A percentile compares a stretch with the other conserved stretches of the same genome.
Conservation (phyloP, 1,140 invertebrate genomes). For the Hyles euphorbiae region DNA sequence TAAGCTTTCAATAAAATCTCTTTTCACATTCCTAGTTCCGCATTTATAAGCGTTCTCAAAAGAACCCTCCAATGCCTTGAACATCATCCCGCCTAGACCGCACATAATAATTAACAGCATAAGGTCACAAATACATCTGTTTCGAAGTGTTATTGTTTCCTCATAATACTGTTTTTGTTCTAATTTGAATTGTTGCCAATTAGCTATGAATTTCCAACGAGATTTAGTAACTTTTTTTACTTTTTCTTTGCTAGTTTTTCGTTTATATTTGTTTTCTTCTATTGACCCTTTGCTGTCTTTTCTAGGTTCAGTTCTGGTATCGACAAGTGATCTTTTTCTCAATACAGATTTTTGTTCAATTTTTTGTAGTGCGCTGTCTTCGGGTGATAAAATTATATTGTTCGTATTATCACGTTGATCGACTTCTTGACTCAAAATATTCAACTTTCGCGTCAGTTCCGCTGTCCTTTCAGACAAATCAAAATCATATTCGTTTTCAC, state of each 20-base stretch:
- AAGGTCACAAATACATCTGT: slow-evolving; percentile 81
- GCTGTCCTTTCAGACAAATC: slow-evolving; percentile 67
- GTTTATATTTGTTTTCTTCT: slow-evolving; percentile 31
- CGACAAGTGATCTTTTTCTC: slow-evolving; percentile 46
- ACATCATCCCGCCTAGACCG: slow-evolving; percentile 86
- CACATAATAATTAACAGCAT: slow-evolving; percentile 82
- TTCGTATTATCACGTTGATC: slow-evolving; percentile 41
- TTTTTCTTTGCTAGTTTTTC: slow-evolving; percentile 34
- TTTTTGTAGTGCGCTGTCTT: slow-evolving; percentile 19
- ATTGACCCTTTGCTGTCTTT: slow-evolving; percentile 27
- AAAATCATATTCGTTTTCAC: slow-evolving; percentile 73
- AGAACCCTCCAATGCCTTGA: slow-evolving; percentile 86
- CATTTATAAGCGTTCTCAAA: slow-evolving; percentile 92
- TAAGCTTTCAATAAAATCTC: slow-evolving; percentile 88
- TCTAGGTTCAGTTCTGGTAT: slow-evolving; percentile 23
- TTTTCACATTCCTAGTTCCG: slow-evolving; percentile 88
- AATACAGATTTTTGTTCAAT: slow-evolving; percentile 40
- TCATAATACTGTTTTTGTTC: slow-evolving; percentile 77
- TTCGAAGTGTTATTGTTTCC: slow-evolving; percentile 76
- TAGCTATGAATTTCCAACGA: slow-evolving; percentile 61
- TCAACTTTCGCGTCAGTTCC: slow-evolving; percentile 65
- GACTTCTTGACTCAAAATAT: slow-evolving; percentile 53
- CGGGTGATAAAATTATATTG: slow-evolving; percentile 33
- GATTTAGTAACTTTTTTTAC: slow-evolving; percentile 34
- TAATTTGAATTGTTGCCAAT: slow-evolving; percentile 77